Conservation (phyloP, 2,888 invertebrate species). For the Notocelia uddmanniana region DNA sequence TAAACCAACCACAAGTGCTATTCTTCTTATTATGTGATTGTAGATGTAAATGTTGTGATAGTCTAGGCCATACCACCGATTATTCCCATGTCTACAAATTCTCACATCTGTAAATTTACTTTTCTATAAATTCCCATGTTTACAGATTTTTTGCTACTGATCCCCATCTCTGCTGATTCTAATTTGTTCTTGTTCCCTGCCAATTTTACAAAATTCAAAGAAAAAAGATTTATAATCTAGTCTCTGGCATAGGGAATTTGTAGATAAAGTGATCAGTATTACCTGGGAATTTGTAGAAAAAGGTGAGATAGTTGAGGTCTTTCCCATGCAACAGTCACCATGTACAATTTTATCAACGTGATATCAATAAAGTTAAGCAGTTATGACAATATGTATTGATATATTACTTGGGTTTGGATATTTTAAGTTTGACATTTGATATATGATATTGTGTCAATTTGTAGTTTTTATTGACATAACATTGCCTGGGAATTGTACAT, state of each 20-base stretch:
- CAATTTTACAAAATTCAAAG: not conserved
- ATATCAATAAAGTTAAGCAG: not conserved
- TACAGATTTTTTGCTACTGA: not conserved
- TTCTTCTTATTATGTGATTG: conserved; percentile 40
- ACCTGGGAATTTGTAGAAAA: not conserved
- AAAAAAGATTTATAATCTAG: not conserved
- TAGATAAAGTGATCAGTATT: not conserved
- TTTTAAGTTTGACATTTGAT: conserved; percentile 34
- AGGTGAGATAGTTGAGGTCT: not conserved
- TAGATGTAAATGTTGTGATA: conserved; percentile 36
- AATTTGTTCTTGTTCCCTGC: not conserved
- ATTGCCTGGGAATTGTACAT: conserved; percentile 34
- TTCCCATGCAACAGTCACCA: conserved; percentile 17
- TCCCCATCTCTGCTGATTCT: not conserved
- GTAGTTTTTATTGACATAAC: conserved; percentile 28
- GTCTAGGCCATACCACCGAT: conserved; percentile 12
- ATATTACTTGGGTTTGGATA: conserved; percentile 25
- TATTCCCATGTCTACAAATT: not conserved
- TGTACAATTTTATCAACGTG: not conserved
- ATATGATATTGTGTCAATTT: conserved; percentile 27
- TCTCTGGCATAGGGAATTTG: not conserved
- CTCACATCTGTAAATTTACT: not conserved
- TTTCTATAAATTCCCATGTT: not conserved
- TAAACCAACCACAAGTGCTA: conserved; percentile 45
- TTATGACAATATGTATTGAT: conserved; percentile 6